phyloP scores from a whole-genome alignment of 1,140 invertebrate genomes.

The Magallana ariakensis region DNA sequence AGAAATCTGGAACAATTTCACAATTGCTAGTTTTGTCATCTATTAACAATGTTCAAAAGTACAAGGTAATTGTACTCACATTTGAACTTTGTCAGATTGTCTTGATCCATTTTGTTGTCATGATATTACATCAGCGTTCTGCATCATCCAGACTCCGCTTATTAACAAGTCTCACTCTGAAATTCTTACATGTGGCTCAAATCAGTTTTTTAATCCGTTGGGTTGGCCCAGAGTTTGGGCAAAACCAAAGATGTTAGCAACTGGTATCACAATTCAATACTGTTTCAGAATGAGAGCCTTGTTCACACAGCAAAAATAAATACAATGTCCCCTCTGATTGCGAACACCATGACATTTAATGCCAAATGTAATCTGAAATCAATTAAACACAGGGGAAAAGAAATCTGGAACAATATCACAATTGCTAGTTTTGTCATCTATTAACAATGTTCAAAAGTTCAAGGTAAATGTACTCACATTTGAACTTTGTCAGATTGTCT shows the following conservation, averaged over 20 bases:
- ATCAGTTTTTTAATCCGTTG: conserved; percentile 7
- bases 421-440: no score
- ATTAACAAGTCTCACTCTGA: neutral
- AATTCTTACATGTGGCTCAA: conserved; percentile 1
- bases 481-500: no score
- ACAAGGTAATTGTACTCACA: neutral
- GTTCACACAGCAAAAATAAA: no score
- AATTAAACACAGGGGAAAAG: no score
- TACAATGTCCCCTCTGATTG: no score
- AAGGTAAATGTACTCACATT: no score
- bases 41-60: neutral
- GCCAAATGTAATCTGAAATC: no score
- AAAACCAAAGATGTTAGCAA: neutral
- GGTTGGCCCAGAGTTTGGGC: neutral
- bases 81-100: neutral
- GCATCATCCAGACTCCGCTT: neutral
- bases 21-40: neutral
- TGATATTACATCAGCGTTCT: neutral
- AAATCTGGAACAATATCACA: no score
- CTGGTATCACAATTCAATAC: neutral
- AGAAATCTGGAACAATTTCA: no score
- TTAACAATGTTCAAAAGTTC: no score
- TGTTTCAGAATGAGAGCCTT: neutral
- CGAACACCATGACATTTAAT: no score
- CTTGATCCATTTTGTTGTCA: neutral